Percentiles rank a stretch among this genome's conserved stretches.
These are phyloP conservation scores for Podotricha telesiphe DNA, from an alignment of 2,888 invertebrate species.

Conservation along the genomic window DNA sequence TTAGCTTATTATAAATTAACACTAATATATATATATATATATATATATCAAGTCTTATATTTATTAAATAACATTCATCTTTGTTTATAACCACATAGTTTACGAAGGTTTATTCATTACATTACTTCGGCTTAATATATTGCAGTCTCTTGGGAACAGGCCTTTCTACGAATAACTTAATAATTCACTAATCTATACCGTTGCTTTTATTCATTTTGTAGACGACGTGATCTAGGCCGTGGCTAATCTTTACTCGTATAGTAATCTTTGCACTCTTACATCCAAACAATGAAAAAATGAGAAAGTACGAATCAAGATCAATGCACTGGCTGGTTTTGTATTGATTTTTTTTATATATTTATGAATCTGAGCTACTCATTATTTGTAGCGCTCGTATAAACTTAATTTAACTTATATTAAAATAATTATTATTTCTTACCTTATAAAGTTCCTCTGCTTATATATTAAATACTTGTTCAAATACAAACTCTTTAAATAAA, in stretches of 20 bases:
- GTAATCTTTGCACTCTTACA: constrained; percentile 30
- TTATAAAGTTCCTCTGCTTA: too few relatives aligned
- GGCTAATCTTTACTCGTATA: constrained; percentile 60
- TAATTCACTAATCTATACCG: constrained; percentile 49
- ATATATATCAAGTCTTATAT: neutral
- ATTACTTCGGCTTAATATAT: constrained; percentile 3
- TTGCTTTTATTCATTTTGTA: constrained; percentile 53
- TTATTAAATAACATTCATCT: neutral
- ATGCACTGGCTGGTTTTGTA: constrained; percentile 11
- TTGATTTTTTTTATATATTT: constrained; percentile 16
- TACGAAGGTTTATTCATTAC: constrained; percentile 8
- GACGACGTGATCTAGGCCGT: constrained; percentile 60
- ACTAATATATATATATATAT: neutral
- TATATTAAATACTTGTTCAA: neutral
- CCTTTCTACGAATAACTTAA: constrained; percentile 42
- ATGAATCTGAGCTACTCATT: constrained; percentile 2
- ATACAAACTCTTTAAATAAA: too few relatives aligned
- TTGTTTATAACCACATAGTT: constrained; percentile 3
- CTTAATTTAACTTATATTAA: neutral
- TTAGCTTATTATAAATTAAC: neutral
- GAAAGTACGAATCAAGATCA: constrained; percentile 20
- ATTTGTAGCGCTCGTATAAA: constrained; percentile 30
- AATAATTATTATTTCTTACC: too few relatives aligned
- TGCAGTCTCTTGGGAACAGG: constrained; percentile 1
- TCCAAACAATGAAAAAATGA: constrained; percentile 25